Evolutionary conservation across 2,888 invertebrate genomes (phyloP), one percentile per base, ranked within the genome.

Genomic region (Atherix ibis): DNA sequence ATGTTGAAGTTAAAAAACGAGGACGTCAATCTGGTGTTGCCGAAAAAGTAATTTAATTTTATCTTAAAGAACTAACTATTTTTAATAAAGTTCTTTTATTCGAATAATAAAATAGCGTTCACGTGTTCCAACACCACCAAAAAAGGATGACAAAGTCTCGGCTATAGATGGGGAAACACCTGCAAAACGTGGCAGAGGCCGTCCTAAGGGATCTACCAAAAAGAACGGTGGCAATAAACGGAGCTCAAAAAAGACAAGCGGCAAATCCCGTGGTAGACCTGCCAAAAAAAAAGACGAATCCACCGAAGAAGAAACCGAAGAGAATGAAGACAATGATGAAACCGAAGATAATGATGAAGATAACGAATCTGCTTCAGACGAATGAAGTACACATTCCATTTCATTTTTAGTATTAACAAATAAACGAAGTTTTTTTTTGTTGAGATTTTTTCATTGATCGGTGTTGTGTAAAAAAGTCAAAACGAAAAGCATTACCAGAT

Each of bases 171-270:
- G 65, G 40, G 65, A 65, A 40, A 65, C 67, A 35, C 62, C 62
- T 50, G 66, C 62, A 31, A 68, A 68, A 57, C 55, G 68, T 51
- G 68, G 68, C 15, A 54, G 68, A 49, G 68, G 68, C 43, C 60
- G 68, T 44, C 68, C 68, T 16, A 68, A 68, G 46, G 68, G 68
- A 24, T 60, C 68, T 16, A 67, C 67, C 54, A 68, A 68, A 53
- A 68, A 64, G 54, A 44, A 55, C 56, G 36, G 57, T 58, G 44
- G 43, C 9, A 46, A 40, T 26, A 27, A 36, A 5, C 43, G 37
- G 35, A 27, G 39, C 9, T 5, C 22, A 30, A 44, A 43, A 16
- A 46, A 45, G 31, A 35, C 40, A 27, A 42, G 34, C 18, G 38
- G 18, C 15, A 45, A 44, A 32, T 42, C 43, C 29, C 45, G 46